Evolutionary conservation across 2,113 vertebrate genomes (phyloP).

Genomic region (Corydoras sp.): DNA sequence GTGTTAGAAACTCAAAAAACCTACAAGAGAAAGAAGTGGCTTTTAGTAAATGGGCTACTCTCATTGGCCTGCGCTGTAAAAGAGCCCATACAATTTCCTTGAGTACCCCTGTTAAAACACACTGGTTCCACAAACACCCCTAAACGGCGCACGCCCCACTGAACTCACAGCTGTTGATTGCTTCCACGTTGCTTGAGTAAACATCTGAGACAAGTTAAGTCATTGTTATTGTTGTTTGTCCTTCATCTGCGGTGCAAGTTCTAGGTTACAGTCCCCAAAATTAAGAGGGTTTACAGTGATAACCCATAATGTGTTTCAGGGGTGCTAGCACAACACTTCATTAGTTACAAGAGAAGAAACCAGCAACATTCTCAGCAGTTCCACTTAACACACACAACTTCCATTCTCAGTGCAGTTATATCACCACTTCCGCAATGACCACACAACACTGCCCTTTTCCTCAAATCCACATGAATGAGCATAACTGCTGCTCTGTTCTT

Average conservation of each 20-base stretch:
- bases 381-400: slow-evolving; percentile 30
- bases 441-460: slow-evolving; percentile 10
- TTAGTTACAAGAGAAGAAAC: slow-evolving; percentile 34
- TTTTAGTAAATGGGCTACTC: slow-evolving; percentile 16
- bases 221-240: slow-evolving; percentile 50
- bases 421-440: slow-evolving; percentile 20
- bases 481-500: slow-evolving; percentile 37
- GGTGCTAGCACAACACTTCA: slow-evolving; percentile 35
- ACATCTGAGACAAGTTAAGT: slow-evolving; percentile 51
- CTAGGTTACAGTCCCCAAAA: slow-evolving; percentile 23
- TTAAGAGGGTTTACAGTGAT: slow-evolving; percentile 17
- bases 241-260: slow-evolving; percentile 26
- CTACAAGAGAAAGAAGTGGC: slow-evolving; percentile 25
- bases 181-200: slow-evolving; percentile 52
- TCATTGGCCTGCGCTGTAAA: slow-evolving; percentile 11
- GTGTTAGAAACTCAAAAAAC: slow-evolving; percentile 23
- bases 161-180: slow-evolving; percentile 36
- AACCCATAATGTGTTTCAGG: background rate
- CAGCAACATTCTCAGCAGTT: slow-evolving; percentile 1
- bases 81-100: background rate
- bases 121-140: slow-evolving; percentile 34
- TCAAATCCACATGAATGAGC: slow-evolving; percentile 11
- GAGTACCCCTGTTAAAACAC: slow-evolving; percentile 34
- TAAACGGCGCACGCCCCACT: slow-evolving; percentile 7
- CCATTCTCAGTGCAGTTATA: slow-evolving; percentile 34